phyloP scores from a whole-genome alignment of 2,888 invertebrate genomes.

The Eledona agricola region DNA sequence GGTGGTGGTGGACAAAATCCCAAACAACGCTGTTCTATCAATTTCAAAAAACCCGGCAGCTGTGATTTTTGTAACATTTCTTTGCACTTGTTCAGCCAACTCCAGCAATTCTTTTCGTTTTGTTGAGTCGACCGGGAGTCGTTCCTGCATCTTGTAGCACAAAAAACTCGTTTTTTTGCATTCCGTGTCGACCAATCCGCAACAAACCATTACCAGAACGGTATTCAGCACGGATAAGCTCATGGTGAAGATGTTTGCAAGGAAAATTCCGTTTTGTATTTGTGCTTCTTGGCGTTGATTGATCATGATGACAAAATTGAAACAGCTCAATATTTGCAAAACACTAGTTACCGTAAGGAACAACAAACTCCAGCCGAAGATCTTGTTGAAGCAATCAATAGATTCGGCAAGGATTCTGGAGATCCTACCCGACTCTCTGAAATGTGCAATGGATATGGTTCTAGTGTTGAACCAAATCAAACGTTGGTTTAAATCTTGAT shows the following conservation, averaged over 20 bases:
- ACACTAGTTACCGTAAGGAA: not conserved
- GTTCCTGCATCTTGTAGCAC: conserved; percentile 27
- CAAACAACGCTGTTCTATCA: conserved; percentile 29
- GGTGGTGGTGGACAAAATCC: conserved; percentile 26
- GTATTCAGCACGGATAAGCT: conserved; percentile 2
- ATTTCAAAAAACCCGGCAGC: conserved; percentile 38
- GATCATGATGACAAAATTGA: not conserved
- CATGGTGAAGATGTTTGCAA: not conserved
- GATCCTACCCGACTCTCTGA: not conserved
- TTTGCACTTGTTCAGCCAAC: conserved; percentile 16
- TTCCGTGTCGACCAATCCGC: not conserved
- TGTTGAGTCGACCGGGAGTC: conserved; percentile 15
- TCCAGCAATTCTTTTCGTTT: conserved; percentile 20
- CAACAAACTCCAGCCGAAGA: conserved; percentile 11
- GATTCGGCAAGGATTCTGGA: not conserved
- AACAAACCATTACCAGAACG: not conserved
- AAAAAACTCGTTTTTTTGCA: not conserved
- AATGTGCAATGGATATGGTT: not conserved
- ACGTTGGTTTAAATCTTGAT: no score
- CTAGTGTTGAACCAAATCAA: no score
- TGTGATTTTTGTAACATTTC: conserved; percentile 18
- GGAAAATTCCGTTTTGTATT: not conserved
- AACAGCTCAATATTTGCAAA: not conserved
- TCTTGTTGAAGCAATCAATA: not conserved
- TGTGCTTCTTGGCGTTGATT: no score